Conservation (phyloP, 1,140 invertebrate genomes). For the Apis mellifera region Amel_HAv3.1 CM009935.2:9488001-9488500, state of each 20-base stretch:
- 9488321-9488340: slow-evolving; percentile 27
- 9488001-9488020: not conserved
- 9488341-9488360: slow-evolving; percentile 82
- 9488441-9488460: slow-evolving; percentile 92
- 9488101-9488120: slow-evolving; percentile 91
- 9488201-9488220: slow-evolving; percentile 80
- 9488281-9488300: slow-evolving; percentile 13
- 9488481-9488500: slow-evolving; percentile 84
- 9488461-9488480: slow-evolving; percentile 86
- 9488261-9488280: slow-evolving; percentile 83
- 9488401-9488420: slow-evolving; percentile 88
- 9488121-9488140: slow-evolving; percentile 88
- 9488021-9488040: not conserved
- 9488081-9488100: slow-evolving; percentile 73
- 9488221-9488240: slow-evolving; percentile 87
- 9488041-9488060: slow-evolving; percentile 46
- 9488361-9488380: slow-evolving; percentile 84
- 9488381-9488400: slow-evolving; percentile 83
- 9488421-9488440: slow-evolving; percentile 90
- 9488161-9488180: slow-evolving; percentile 81
- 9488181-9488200: slow-evolving; percentile 78
- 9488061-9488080: slow-evolving; percentile 73
- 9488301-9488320: slow-evolving; percentile 13
- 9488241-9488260: slow-evolving; percentile 88
- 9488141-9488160: slow-evolving; percentile 77